Percentiles rank a stretch among this genome's conserved stretches.
These are phyloP conservation scores for Lottia scabra DNA, from an alignment of 2,888 invertebrate species.

Conservation along the genomic window DNA sequence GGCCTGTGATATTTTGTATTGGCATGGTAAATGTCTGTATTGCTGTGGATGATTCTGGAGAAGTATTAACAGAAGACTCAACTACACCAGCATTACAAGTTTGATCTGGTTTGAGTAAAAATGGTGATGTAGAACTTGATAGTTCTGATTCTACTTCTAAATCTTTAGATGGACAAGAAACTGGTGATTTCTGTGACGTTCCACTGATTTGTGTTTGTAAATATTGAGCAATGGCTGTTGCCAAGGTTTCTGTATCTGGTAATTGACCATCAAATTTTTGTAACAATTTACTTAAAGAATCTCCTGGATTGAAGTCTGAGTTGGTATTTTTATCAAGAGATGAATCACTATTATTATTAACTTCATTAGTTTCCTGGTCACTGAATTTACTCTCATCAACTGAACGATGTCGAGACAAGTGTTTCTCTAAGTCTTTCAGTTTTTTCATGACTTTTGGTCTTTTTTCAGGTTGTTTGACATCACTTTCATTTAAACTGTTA, in stretches of 20 bases:
- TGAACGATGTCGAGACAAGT: conserved; percentile 51
- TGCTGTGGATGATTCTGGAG: background rate
- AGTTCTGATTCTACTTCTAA: background rate
- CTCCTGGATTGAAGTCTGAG: background rate
- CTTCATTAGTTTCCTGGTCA: conserved; percentile 39
- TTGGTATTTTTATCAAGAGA: background rate
- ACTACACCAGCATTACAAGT: no score
- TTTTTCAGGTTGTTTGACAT: conserved; percentile 28
- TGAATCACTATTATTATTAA: background rate
- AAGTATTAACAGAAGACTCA: background rate
- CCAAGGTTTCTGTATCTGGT: conserved; percentile 50
- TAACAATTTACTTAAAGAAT: background rate
- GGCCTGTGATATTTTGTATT: background rate
- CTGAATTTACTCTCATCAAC: conserved; percentile 40
- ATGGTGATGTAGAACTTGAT: background rate
- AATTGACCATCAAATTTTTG: conserved; percentile 47
- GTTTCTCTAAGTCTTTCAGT: conserved; percentile 60
- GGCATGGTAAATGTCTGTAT: conserved; percentile 11
- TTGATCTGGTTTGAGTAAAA: background rate
- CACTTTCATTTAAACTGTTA: conserved; percentile 29
- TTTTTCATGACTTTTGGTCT: conserved; percentile 51
- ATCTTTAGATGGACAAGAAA: background rate
- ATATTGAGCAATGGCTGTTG: conserved; percentile 54
- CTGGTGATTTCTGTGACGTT: background rate
- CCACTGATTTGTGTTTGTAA: conserved; percentile 22